Base-by-base conservation (phyloP, 2,888 invertebrate genomes). In the Erebia epiphron region DNA sequence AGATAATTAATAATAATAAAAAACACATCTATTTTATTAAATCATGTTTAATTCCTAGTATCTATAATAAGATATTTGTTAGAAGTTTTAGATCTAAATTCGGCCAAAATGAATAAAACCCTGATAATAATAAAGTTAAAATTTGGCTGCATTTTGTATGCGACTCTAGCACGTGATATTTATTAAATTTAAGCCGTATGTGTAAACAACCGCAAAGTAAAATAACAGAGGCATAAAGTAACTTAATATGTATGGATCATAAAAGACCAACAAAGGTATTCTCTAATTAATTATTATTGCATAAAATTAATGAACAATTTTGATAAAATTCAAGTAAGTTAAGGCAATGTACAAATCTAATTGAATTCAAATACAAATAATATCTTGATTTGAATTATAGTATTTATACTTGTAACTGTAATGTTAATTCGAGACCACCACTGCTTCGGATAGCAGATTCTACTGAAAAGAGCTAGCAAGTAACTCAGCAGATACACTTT, bases 71-170 rank as follows among this genome's bases (percentile, higher is more conserved):
- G 66, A 66, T 18, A 46, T n/a, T 35, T 65, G 18, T 65, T 57
- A 65, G 49, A 58, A 67, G 13, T 49, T 58, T 67, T 58, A 67
- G 35, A 58, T 58, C 10, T 58, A 35, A 46, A 21, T 57, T 57
- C 49, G 67, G 62, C 65, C 65, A 68, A 68, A 70, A 56, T 50
- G 58, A 72, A 64, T 41, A 52, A 60, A 68, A 54, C 68, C 70
- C 61, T 57, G 65, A 67, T 46, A 66, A 70, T 73, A 68, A 70
- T 70, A 68, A 68, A 54, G 43, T 18, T 58, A 58, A 21, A n/a
- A 54, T 35, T 61, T 46, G 46, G n/a, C 26, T n/a, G 63, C 61
- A 43, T 43, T 46, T 61, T 61, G 43, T 61, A 43, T 18, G 61
- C 18, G 43, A 46, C 5, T 58, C 21, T 61, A 61, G 43, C 43